Conservation (phyloP, 2,888 invertebrate genomes). For the Anarsia innoxiella region DNA sequence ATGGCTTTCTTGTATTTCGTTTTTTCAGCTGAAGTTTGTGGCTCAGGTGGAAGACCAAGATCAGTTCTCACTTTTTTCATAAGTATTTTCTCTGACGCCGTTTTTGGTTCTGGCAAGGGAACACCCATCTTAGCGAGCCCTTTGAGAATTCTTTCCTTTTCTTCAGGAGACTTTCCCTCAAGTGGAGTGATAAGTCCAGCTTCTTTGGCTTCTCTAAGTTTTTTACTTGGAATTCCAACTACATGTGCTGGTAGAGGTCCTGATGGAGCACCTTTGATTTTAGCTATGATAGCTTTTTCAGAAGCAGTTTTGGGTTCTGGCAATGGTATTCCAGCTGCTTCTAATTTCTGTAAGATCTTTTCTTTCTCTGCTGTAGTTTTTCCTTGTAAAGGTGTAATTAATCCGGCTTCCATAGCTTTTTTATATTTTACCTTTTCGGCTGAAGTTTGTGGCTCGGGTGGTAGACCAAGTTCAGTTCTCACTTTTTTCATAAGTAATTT, state of each 20-base stretch:
- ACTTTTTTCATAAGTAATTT: too few relatives aligned
- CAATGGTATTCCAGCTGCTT: slow-evolving; percentile 17
- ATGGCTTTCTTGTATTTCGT: not conserved
- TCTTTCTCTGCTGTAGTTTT: slow-evolving; percentile 25
- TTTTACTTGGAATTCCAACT: slow-evolving; percentile 20
- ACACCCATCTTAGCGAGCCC: slow-evolving; percentile 23
- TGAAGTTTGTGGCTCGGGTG: too few relatives aligned
- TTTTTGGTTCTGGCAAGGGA: slow-evolving; percentile 27
- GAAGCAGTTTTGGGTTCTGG: slow-evolving; percentile 22
- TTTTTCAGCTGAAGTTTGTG: too few relatives aligned
- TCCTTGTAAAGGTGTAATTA: slow-evolving; percentile 29
- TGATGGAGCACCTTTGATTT: slow-evolving; percentile 18
- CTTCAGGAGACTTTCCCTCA: slow-evolving; percentile 20
- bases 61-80: slow-evolving; percentile 2
- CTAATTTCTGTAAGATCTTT: slow-evolving; percentile 16
- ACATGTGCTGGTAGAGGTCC: slow-evolving; percentile 21
- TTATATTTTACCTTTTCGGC: too few relatives aligned
- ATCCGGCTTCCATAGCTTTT: slow-evolving; percentile 22
- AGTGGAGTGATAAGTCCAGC: slow-evolving; percentile 24
- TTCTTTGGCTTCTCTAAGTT: slow-evolving; percentile 22
- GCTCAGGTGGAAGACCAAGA: too few relatives aligned
- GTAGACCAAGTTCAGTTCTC: too few relatives aligned
- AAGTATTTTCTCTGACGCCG: slow-evolving; percentile 23
- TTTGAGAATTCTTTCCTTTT: slow-evolving; percentile 26
- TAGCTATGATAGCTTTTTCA: slow-evolving; percentile 22